These are phyloP conservation scores for Ichneumoninae sp. DNA, from an alignment of 2,888 invertebrate species.

Conservation along the genomic window DNA sequence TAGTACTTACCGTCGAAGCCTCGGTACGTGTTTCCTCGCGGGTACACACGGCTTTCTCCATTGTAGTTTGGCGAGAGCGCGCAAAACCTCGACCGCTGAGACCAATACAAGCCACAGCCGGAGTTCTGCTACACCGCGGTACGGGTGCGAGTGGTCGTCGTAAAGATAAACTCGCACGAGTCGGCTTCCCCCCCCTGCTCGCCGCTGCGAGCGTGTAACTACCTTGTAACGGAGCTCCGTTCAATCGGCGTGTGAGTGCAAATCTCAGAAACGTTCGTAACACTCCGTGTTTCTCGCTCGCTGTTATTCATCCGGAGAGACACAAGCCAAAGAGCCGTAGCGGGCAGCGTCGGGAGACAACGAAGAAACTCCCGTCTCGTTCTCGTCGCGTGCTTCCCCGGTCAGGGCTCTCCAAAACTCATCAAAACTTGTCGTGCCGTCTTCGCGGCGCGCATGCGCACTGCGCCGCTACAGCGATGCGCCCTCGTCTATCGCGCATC, in stretches of 20 bases:
- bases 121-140: constrained; percentile 11
- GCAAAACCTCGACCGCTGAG: constrained; percentile 22
- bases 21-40: constrained; percentile 48
- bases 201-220: constrained; percentile 58
- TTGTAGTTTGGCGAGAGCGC: constrained; percentile 42
- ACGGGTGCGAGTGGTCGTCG: constrained; percentile 32
- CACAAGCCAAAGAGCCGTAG: not conserved
- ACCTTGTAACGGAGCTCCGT: constrained; percentile 66
- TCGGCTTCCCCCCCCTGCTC: constrained; percentile 29
- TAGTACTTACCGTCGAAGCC: not conserved
- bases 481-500: not conserved
- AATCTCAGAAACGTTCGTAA: constrained; percentile 19
- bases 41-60: constrained; percentile 50
- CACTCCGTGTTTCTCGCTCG: constrained; percentile 6
- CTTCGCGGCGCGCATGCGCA: not conserved
- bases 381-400: not conserved
- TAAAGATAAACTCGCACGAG: constrained; percentile 59
- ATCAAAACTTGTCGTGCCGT: not conserved
- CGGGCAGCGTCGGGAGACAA: constrained; percentile 15
- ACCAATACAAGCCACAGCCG: constrained; percentile 3
- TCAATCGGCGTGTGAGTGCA: constrained; percentile 52
- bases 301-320: constrained; percentile 49
- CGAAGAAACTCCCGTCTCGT: not conserved
- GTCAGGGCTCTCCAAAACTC: not conserved
- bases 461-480: not conserved